A percentile compares a stretch with the other conserved stretches of the same genome.
Evolutionary conservation across 2,888 invertebrate genomes (phyloP).

Genomic region (Teleogryllus oceanicus): DNA sequence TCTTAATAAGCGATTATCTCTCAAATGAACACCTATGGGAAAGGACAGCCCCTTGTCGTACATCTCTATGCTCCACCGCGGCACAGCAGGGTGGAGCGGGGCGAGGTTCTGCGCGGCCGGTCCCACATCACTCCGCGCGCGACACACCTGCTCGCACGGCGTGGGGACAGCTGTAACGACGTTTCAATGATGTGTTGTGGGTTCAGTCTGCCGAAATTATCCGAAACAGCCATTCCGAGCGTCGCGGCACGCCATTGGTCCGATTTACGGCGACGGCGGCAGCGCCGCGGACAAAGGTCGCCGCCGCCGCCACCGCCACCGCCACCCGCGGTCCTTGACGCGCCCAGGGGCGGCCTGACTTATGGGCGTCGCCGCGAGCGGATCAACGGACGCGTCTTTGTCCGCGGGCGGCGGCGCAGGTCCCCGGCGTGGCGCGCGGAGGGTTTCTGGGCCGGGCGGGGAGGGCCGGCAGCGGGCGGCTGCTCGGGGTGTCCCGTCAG

Average conservation of each 20-base stretch:
- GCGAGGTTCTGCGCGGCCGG: background rate
- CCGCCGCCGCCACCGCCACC: background rate
- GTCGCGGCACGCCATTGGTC: background rate
- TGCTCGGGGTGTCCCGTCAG: no score
- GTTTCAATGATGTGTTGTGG: slow-evolving; percentile 18
- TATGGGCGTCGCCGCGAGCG: background rate
- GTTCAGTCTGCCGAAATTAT: slow-evolving; percentile 5
- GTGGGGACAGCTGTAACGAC: background rate
- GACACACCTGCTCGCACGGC: background rate
- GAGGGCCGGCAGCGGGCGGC: background rate
- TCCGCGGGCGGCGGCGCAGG: background rate
- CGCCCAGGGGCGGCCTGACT: background rate
- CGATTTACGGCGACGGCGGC: background rate
- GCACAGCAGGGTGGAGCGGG: no score
- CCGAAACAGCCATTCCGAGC: slow-evolving; percentile 2
- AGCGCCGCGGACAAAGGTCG: background rate
- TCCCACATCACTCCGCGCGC: background rate
- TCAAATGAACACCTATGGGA: no score
- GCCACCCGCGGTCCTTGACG: background rate
- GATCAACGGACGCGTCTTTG: slow-evolving; percentile 7
- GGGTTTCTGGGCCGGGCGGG: background rate
- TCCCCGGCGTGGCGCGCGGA: background rate
- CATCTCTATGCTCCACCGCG: no score
- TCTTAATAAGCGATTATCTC: no score
- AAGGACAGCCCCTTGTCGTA: no score